Conservation (phyloP, 2,113 vertebrate species). For the Chloroceryle aenea region DNA sequence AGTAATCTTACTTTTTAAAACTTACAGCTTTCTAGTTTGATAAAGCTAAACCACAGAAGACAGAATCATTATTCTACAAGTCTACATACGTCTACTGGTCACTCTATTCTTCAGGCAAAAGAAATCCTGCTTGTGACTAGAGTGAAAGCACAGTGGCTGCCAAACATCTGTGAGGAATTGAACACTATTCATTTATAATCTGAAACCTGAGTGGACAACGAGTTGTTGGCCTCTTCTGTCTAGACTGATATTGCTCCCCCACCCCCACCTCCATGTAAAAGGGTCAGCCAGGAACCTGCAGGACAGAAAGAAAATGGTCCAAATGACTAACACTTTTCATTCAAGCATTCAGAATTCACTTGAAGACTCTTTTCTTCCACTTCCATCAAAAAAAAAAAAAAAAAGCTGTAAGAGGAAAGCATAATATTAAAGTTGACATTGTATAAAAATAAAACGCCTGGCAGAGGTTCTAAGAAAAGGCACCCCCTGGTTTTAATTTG, state of each 20-base stretch:
- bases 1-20: background rate
- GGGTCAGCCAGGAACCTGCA: conserved; percentile 50
- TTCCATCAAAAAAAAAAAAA: background rate
- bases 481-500: conserved; percentile 60
- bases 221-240: conserved; percentile 51
- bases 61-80: background rate
- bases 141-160: conserved; percentile 15
- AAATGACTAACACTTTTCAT: background rate
- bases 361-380: background rate
- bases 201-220: conserved; percentile 48
- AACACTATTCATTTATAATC: conserved; percentile 27
- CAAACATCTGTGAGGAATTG: conserved; percentile 68
- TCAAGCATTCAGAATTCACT: background rate
- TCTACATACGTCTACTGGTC: background rate
- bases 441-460: conserved; percentile 49
- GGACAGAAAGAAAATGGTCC: background rate
- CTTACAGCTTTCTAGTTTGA: background rate
- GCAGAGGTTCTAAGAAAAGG: conserved; percentile 26
- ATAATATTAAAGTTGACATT: conserved; percentile 16
- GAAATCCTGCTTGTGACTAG: background rate
- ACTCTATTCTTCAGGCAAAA: conserved; percentile 21
- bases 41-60: conserved; percentile 13
- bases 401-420: background rate
- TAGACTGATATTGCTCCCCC: conserved; percentile 53
- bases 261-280: background rate